Base-by-base conservation (phyloP, 2,888 invertebrate species). In the Archaeoteleia sp. region DNA sequence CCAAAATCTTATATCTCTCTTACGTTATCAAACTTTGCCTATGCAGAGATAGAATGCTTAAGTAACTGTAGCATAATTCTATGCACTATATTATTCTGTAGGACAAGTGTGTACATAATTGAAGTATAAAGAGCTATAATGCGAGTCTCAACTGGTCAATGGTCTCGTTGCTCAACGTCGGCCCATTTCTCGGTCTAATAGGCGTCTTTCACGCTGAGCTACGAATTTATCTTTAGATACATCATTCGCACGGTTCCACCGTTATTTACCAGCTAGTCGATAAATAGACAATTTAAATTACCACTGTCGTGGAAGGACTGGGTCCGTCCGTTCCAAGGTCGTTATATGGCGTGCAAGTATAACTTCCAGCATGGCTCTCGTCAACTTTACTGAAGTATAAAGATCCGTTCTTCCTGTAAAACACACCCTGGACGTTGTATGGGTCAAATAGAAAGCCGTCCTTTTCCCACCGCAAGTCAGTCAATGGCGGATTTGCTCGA, bases 281-380 rank as follows among this genome's bases (percentile, higher is more conserved):
- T 48, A 40, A 55, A 39, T 48, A 25, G 40, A 57, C 2, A 9
- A 53, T 10, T 15, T 15, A 65, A 68, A 74, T 78, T 68, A 82
- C 85, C 79, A 95, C 94, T 78, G 92, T 91, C 86, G 97, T 95
- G 42, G 91, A 89, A 23, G 93, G 90, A 49, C 96, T 96, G 14
- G 94, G 90, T 5, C 95, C 95, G 74, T 92, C 93, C 17, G 94
- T 92, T 45, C 96, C 97, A 79, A 96, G 89, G 72, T 91, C 90
- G 85, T 96, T 97, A 87, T 93, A 94, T 37, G 97, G 96, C 14
- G 95, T 95, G 86, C 97, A 97, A 65, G 94, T 92, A 86, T 97
- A 97, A 78, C 91, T 89, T 34, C 97, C 97, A 69, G 92, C 93
- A 85, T 96, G 95, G 4, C 90, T 90, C 81, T 93, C 93, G 81